Percentiles rank a stretch among this genome's conserved stretches.
Conservation (phyloP, 2,113 vertebrate genomes). For the Xenopus tropicalis region UCB_Xtro_10.0 CM004452.2:51607001-51607500, state of each 20-base stretch:
- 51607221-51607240: not conserved
- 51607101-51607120: slow-evolving; percentile 14
- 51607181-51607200: not conserved
- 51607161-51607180: slow-evolving; percentile 12
- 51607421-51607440: too few relatives aligned
- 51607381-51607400: too few relatives aligned
- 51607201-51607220: not conserved
- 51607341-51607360: too few relatives aligned
- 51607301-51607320: not conserved
- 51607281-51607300: slow-evolving; percentile 8
- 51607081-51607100: not conserved
- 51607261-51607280: not conserved
- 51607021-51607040: not conserved
- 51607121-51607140: slow-evolving; percentile 6
- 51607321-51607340: too few relatives aligned
- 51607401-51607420: too few relatives aligned
- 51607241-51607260: too few relatives aligned
- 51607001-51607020: slow-evolving; percentile 4
- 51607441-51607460: too few relatives aligned
- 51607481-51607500: too few relatives aligned
- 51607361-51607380: not conserved
- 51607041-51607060: rapidly evolving
- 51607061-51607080: not conserved
- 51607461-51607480: too few relatives aligned
- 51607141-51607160: not conserved